Percentiles rank a stretch among this genome's conserved stretches.
Conservation (phyloP, 2,113 vertebrate species). For the Phaetusa simplex region DNA sequence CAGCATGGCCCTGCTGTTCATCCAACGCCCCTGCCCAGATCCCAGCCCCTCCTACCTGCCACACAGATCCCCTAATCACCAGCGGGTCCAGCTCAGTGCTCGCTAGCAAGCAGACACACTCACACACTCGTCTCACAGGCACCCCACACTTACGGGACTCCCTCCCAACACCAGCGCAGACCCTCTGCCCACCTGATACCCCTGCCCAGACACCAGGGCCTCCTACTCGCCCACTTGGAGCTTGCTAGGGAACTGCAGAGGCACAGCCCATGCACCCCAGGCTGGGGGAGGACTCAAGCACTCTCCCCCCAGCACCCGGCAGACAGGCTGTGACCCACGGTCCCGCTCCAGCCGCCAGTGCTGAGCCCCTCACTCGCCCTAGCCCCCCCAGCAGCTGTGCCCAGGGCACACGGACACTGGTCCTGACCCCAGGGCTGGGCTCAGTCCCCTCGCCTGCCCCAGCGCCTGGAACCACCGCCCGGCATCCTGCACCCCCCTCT, state of each 20-base stretch:
- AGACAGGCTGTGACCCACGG: not conserved
- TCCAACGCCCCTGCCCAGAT: not conserved
- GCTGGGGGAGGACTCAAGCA: not conserved
- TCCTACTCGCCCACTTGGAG: not conserved
- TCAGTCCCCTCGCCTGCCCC: not conserved
- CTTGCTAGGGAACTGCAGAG: not conserved
- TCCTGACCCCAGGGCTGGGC: not conserved
- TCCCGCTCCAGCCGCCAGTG: not conserved
- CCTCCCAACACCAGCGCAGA: not conserved
- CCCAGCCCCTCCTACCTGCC: not conserved
- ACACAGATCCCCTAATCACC: not conserved
- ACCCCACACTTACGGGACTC: not conserved
- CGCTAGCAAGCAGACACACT: not conserved
- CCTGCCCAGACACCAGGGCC: not conserved
- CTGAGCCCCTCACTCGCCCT: not conserved
- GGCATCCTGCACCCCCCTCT: not conserved
- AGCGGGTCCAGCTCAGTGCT: not conserved
- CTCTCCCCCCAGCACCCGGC: not conserved
- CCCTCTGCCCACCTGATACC: not conserved
- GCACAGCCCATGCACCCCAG: not conserved
- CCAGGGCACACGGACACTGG: not conserved
- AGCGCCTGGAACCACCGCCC: fast-evolving
- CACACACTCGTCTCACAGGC: not conserved
- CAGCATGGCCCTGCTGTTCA: too few species aligned
- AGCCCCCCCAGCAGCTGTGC: not conserved